These are phyloP conservation scores for Phalacrocorax brasilianus DNA, from an alignment of 2,113 vertebrate species.

Conservation along the genomic window DNA sequence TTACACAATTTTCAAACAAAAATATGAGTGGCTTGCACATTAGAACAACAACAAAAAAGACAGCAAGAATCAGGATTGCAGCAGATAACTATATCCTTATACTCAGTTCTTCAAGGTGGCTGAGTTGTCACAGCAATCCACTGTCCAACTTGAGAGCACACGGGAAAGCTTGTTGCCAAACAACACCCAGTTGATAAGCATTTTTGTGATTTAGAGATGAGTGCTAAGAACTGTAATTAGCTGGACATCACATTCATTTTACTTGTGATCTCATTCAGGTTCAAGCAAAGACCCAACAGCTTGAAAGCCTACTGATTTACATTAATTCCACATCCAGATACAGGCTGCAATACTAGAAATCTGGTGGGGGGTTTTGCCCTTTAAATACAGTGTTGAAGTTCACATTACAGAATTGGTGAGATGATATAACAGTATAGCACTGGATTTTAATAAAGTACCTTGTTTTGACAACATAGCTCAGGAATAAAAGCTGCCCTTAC, in stretches of 20 bases:
- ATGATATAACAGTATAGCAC: not conserved
- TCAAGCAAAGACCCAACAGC: not conserved
- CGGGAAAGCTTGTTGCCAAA: not conserved
- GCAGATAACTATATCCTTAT: not conserved
- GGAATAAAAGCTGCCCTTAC: not conserved
- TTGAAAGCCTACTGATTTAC: not conserved
- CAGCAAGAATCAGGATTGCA: not conserved
- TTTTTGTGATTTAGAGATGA: not conserved
- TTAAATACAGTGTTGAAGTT: not conserved
- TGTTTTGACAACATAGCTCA: not conserved
- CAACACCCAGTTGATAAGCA: not conserved
- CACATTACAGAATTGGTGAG: not conserved
- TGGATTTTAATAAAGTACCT: not conserved
- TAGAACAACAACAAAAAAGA: not conserved
- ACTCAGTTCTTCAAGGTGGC: not conserved
- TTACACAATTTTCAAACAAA: conserved; percentile 23
- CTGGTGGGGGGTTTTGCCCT: not conserved
- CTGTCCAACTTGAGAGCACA: not conserved
- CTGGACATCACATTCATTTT: not conserved
- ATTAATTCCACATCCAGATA: not conserved
- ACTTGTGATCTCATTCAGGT: not conserved
- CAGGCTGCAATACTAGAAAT: not conserved
- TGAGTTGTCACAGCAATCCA: not conserved
- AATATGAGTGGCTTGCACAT: not conserved
- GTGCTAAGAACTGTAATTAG: not conserved